phyloP scores from a whole-genome alignment of 2,113 vertebrate species.

The Seriola rivoliana region DNA sequence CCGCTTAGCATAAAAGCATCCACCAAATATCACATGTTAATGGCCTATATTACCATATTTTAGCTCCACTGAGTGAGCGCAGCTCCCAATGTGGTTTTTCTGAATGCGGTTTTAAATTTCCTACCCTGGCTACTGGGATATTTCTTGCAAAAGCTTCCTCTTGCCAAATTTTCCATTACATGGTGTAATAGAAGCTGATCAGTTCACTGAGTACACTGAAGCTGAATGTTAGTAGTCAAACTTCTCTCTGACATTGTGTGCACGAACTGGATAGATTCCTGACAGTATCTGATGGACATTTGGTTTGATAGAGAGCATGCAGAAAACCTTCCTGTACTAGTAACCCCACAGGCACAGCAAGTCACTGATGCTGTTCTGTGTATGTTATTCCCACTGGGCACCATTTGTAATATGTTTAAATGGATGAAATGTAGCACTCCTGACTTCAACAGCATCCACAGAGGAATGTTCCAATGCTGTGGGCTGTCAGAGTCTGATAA shows the following conservation, averaged over 20 bases:
- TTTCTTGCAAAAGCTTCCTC: slow-evolving; percentile 29
- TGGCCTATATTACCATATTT: slow-evolving; percentile 64
- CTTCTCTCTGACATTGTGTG: slow-evolving; percentile 15
- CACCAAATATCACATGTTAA: slow-evolving; percentile 56
- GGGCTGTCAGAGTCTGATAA: slow-evolving; percentile 40
- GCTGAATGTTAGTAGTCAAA: slow-evolving; percentile 23
- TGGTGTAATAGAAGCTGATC: slow-evolving; percentile 22
- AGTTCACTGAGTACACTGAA: slow-evolving; percentile 25
- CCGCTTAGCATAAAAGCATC: slow-evolving; percentile 61
- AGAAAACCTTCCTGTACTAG: slow-evolving; percentile 4
- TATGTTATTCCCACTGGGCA: slow-evolving; percentile 38
- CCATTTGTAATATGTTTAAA: slow-evolving; percentile 56
- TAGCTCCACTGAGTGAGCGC: slow-evolving; percentile 42
- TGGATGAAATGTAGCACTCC: slow-evolving; percentile 45
- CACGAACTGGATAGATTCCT: slow-evolving; percentile 6
- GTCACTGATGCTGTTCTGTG: slow-evolving; percentile 10
- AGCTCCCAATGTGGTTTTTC: slow-evolving; percentile 29
- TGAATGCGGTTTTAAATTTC: slow-evolving; percentile 42
- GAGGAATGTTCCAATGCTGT: slow-evolving; percentile 37
- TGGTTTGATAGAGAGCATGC: neutral
- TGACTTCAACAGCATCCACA: slow-evolving; percentile 30
- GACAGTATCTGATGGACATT: slow-evolving; percentile 26
- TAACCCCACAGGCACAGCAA: slow-evolving; percentile 16
- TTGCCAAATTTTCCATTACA: slow-evolving; percentile 35
- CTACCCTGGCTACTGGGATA: slow-evolving; percentile 25